Evolutionary conservation across 2,888 invertebrate genomes (phyloP).

Genomic region (Cylindroiulus punctatus): DNA sequence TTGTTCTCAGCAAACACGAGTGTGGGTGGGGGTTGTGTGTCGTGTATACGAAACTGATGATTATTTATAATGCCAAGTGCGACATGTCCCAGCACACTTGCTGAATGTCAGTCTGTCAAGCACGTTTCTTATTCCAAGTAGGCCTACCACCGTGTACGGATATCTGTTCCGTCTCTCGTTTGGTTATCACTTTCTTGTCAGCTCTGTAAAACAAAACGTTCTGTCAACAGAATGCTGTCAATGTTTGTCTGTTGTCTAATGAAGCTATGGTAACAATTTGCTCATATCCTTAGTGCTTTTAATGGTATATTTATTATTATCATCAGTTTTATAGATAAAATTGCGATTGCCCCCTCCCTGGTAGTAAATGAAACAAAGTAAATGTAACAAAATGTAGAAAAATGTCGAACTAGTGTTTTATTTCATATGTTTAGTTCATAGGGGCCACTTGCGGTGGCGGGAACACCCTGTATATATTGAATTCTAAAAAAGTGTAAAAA

Average conservation of each 20-base stretch:
- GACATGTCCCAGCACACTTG: constrained; percentile 18
- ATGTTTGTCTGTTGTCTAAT: constrained; percentile 9
- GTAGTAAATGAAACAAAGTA: too few species aligned
- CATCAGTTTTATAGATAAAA: too few species aligned
- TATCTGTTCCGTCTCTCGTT: constrained; percentile 18
- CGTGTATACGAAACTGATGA: constrained; percentile 4
- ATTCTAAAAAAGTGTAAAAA: too few species aligned
- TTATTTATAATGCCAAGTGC: constrained; percentile 10
- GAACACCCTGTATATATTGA: too few species aligned
- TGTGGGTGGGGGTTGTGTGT: not conserved
- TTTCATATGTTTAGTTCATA: too few species aligned
- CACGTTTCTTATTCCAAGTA: not conserved
- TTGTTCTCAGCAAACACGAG: not conserved
- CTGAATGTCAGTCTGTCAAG: constrained; percentile 18
- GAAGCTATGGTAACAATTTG: not conserved
- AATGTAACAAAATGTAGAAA: too few species aligned
- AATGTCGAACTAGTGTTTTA: too few species aligned
- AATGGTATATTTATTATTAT: too few species aligned
- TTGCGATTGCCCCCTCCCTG: too few species aligned
- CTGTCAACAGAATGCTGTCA: constrained; percentile 10
- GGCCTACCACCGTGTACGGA: not conserved
- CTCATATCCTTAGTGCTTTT: not conserved
- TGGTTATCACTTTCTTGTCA: constrained; percentile 18
- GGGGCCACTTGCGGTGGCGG: too few species aligned
- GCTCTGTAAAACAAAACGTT: constrained; percentile 10